Evolutionary conservation across 2,113 vertebrate species (phyloP), one percentile per base, ranked within the genome.

Genomic region (Cynoglossus semilaevis): DNA sequence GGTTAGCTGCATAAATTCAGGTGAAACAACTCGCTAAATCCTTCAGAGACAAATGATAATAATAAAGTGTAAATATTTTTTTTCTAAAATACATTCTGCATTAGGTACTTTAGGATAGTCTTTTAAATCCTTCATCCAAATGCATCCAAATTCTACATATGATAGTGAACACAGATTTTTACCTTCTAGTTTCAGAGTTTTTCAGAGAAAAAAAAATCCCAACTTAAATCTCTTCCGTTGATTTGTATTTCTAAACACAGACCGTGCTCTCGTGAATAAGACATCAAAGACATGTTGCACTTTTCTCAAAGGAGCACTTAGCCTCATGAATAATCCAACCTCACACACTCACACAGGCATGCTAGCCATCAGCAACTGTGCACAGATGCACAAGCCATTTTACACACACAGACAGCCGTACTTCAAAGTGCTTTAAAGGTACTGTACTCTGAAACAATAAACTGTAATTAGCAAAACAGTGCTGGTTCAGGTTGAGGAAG

Each of bases 321-420:
- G 67, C 50, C 54, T 82, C 56, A 79, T 87, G 67, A 84, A 87
- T 88, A 76, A 85, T 88, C 84, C 78, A 83, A 61, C 40, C 34
- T 34, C 58, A 34, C 54, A 70, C 65, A 75, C 61, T 64, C 74
- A 65, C 53, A 58, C 51, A 55, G 49, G 52, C 72, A 51, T 57
- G 48, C 22, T 29, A 2, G 22, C 3, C 68, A 46, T 35, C 52
- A 11, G 14, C 38, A 41, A 4, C 4, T 41, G 38, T 40, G 37
- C 37, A 7, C 9, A 40, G 9, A 40, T 13, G 8, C 6, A 64
- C 36, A 59, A 13, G 29, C 62, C 43, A 49, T 40, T 50, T 22
- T 41, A 38, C 19, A 19, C 38, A 4, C 41, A 16, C 18, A 9
- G 22, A 29, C 22, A n/a, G n/a, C n/a, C n/a, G 15, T 16, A 29